These are phyloP conservation scores for Rhingia rostrata DNA, from an alignment of 2,888 invertebrate species.

Conservation along the genomic window DNA sequence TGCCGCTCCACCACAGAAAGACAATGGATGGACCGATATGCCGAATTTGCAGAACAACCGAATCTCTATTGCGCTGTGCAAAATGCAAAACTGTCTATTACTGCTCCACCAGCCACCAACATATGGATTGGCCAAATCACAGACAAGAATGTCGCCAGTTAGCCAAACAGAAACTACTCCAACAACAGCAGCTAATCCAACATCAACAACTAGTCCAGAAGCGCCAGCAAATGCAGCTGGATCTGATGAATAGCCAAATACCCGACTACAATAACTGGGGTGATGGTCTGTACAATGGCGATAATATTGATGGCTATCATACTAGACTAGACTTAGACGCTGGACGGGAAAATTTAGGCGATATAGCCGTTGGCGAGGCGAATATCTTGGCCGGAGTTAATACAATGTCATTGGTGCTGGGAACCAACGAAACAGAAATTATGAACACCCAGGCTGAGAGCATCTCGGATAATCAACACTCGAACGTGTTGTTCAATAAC, in stretches of 20 bases:
- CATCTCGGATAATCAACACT: constrained; percentile 70
- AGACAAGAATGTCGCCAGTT: constrained; percentile 86
- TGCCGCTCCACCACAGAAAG: background rate
- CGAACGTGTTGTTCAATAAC: constrained; percentile 51
- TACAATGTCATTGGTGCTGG: constrained; percentile 70
- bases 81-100: constrained; percentile 90
- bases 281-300: constrained; percentile 50
- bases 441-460: constrained; percentile 75
- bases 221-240: background rate
- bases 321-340: constrained; percentile 13
- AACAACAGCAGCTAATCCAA: constrained; percentile 77
- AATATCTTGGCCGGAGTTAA: constrained; percentile 54
- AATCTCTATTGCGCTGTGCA: constrained; percentile 87
- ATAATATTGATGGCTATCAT: background rate
- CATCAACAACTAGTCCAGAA: constrained; percentile 51
- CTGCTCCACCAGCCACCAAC: constrained; percentile 91
- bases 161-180: constrained; percentile 78
- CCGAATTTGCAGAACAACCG: constrained; percentile 79
- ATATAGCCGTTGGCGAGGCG: constrained; percentile 73
- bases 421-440: constrained; percentile 76
- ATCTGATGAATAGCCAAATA: background rate
- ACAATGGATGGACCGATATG: constrained; percentile 77
- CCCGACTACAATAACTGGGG: constrained; percentile 48
- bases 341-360: constrained; percentile 73
- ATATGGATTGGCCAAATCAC: constrained; percentile 90